These are phyloP conservation scores for Ophraella communa DNA, from an alignment of 2,888 invertebrate genomes.

Conservation along the genomic window DNA sequence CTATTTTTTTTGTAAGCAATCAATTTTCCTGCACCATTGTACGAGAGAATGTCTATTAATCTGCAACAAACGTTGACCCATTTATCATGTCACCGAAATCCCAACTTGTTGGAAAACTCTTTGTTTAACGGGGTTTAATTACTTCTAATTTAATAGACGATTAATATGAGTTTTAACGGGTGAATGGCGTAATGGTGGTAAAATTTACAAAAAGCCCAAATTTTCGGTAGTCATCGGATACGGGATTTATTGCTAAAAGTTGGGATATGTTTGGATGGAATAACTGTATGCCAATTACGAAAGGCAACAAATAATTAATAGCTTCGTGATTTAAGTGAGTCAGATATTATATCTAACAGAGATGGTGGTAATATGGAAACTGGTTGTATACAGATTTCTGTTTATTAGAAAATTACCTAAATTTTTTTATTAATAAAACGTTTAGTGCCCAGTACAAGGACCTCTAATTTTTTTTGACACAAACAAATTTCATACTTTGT, in stretches of 20 bases:
- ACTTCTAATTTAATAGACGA: constrained; percentile 29
- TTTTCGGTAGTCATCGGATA: background rate
- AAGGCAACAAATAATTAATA: background rate
- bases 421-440: too few species aligned
- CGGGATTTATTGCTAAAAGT: constrained; percentile 8
- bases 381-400: too few species aligned
- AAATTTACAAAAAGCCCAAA: constrained; percentile 16
- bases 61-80: constrained; percentile 3
- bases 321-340: background rate
- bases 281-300: background rate
- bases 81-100: constrained; percentile 11
- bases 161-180: constrained; percentile 25
- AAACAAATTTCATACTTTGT: too few species aligned
- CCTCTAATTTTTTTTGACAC: too few species aligned
- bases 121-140: constrained; percentile 22
- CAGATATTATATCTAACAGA: too few species aligned
- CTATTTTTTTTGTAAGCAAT: background rate
- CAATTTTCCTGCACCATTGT: background rate
- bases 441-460: too few species aligned
- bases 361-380: too few species aligned
- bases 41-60: constrained; percentile 13
- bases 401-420: too few species aligned
- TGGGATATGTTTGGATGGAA: background rate
- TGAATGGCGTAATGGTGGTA: constrained; percentile 3
- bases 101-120: constrained; percentile 8